These are phyloP conservation scores for Picus viridis DNA, from an alignment of 2,797 vertebrate genomes.

Conservation along the genomic window DNA sequence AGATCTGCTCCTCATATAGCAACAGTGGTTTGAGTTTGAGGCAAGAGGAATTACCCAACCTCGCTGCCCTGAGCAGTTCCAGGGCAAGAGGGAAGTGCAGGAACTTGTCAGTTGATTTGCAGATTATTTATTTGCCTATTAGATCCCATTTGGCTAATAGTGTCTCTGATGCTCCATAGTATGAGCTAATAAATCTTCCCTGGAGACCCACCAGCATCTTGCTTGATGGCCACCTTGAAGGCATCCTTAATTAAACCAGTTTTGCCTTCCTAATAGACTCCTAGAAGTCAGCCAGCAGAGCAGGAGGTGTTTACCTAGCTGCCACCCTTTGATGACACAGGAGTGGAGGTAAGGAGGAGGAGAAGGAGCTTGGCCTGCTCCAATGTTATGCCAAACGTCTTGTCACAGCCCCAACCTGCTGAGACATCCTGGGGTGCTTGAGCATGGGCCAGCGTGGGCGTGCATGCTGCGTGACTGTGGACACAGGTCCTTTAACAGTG, in stretches of 20 bases:
- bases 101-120: conserved; percentile 10
- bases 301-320: background rate
- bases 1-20: background rate
- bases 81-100: conserved; percentile 2
- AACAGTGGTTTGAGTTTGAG: background rate
- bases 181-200: background rate
- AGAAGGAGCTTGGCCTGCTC: background rate
- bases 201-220: conserved; percentile 2
- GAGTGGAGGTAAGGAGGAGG: background rate
- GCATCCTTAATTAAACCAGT: conserved; percentile 5
- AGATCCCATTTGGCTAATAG: conserved; percentile 18
- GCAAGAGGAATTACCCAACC: conserved; percentile 34
- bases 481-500: fast-evolving
- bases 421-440: background rate
- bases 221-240: background rate
- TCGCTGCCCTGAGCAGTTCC: conserved; percentile 8
- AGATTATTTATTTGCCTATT: conserved; percentile 54
- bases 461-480: background rate
- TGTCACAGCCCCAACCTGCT: background rate
- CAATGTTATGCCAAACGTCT: background rate
- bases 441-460: fast-evolving
- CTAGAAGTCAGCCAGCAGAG: background rate
- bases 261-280: conserved; percentile 39
- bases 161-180: background rate
- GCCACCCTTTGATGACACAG: background rate